Conservation (phyloP, 2,888 invertebrate species). For the Euphydryas editha region DNA sequence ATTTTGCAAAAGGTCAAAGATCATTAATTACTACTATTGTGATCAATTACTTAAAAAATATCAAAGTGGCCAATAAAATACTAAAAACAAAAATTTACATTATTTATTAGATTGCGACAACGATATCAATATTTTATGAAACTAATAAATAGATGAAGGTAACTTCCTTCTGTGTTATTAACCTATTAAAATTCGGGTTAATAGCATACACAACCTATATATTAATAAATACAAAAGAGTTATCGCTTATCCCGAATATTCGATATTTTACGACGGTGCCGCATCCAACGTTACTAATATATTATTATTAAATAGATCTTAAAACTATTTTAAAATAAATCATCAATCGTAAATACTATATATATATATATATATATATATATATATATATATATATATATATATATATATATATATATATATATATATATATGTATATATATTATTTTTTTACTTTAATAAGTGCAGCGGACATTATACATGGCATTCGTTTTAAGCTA, state of each 20-base stretch:
- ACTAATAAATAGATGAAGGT: slow-evolving; percentile 9
- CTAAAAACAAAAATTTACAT: too few relatives aligned
- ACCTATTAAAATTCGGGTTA: slow-evolving; percentile 38
- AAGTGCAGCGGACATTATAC: too few relatives aligned
- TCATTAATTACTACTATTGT: too few relatives aligned
- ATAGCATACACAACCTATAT: slow-evolving; percentile 36
- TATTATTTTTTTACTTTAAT: too few relatives aligned
- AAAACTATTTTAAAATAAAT: slow-evolving; percentile 3
- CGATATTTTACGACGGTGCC: slow-evolving; percentile 37
- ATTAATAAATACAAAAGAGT: slow-evolving; percentile 37
- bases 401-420: too few relatives aligned
- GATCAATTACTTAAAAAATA: too few relatives aligned
- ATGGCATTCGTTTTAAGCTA: too few relatives aligned
- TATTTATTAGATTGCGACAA: not conserved
- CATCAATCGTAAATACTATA: not conserved
- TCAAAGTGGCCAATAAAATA: too few relatives aligned
- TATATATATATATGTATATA: too few relatives aligned
- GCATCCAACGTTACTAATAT: slow-evolving; percentile 10
- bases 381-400: too few relatives aligned
- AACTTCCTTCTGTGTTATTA: slow-evolving; percentile 13
- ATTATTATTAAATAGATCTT: slow-evolving; percentile 16
- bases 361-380: too few relatives aligned
- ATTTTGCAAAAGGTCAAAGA: too few relatives aligned
- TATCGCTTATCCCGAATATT: slow-evolving; percentile 30
- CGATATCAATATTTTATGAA: slow-evolving; percentile 1